Conservation (phyloP, 1,140 invertebrate genomes). For the Chrysopa pallens region DNA sequence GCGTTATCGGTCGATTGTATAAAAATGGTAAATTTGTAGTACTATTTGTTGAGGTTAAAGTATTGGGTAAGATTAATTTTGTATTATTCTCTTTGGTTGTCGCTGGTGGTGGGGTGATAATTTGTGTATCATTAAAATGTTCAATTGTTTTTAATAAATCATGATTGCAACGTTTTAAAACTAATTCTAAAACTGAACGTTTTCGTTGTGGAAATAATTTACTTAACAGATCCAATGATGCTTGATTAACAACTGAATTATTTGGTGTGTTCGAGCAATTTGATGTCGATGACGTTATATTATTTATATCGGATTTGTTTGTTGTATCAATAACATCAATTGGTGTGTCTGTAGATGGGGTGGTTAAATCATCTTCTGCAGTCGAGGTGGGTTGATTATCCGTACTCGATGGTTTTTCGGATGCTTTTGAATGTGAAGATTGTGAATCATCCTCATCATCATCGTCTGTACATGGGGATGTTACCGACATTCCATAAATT, state of each 20-base stretch:
- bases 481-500: conserved; percentile 71
- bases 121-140: not conserved
- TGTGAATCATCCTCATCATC: conserved; percentile 1
- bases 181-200: conserved; percentile 64
- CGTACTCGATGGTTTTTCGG: conserved; percentile 6
- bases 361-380: conserved; percentile 3
- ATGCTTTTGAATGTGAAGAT: conserved; percentile 8
- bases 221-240: conserved; percentile 64
- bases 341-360: not conserved
- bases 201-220: conserved; percentile 77
- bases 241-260: conserved; percentile 27
- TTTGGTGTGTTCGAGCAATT: conserved; percentile 7
- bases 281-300: not conserved
- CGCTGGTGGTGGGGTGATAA: not conserved
- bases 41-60: not conserved
- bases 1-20: not conserved
- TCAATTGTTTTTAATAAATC: not conserved
- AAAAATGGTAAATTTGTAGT: not conserved
- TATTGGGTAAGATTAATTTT: not conserved
- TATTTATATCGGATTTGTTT: not conserved
- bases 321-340: not conserved
- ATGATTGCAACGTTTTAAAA: not conserved
- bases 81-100: not conserved
- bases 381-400: conserved; percentile 1
- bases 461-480: conserved; percentile 31